phyloP scores from a whole-genome alignment of 1,140 invertebrate species.

The Meloidogyne chitwoodi region DNA sequence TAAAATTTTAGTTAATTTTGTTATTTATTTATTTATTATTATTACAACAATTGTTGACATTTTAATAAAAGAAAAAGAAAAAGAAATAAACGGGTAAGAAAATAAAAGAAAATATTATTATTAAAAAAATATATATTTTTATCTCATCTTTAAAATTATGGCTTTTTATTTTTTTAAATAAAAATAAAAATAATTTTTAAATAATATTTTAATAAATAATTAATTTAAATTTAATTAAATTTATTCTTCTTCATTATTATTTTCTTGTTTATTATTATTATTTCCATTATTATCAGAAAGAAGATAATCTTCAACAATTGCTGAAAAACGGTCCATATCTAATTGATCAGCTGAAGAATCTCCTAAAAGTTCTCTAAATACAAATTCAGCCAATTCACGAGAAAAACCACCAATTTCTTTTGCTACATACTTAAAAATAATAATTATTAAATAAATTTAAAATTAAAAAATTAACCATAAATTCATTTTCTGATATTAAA shows the following conservation, averaged over 20 bases:
- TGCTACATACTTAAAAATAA: constrained; percentile 52
- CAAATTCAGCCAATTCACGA: constrained; percentile 55
- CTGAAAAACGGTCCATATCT: constrained; percentile 48
- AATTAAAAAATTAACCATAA: constrained; percentile 43
- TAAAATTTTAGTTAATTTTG: no score
- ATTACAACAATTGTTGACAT: no score
- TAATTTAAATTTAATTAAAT: no score
- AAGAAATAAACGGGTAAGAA: no score
- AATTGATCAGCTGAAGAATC: constrained; percentile 54
- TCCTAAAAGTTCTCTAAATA: constrained; percentile 54
- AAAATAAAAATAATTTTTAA: no score
- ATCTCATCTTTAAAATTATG: no score
- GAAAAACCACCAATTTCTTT: constrained; percentile 57
- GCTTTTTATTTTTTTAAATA: no score
- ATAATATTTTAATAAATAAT: no score
- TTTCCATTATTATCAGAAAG: constrained; percentile 26
- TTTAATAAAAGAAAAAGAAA: no score
- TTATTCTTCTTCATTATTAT: neutral
- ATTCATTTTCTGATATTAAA: constrained; percentile 57
- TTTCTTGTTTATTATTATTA: neutral
- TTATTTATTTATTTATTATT: no score
- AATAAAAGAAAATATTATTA: no score
- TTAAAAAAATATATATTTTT: no score
- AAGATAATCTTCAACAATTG: constrained; percentile 59
- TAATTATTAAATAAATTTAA: neutral